Percentiles rank a stretch among this genome's conserved stretches.
phyloP scores from a whole-genome alignment of 2,888 invertebrate species.

The Diachrysia chrysitis region DNA sequence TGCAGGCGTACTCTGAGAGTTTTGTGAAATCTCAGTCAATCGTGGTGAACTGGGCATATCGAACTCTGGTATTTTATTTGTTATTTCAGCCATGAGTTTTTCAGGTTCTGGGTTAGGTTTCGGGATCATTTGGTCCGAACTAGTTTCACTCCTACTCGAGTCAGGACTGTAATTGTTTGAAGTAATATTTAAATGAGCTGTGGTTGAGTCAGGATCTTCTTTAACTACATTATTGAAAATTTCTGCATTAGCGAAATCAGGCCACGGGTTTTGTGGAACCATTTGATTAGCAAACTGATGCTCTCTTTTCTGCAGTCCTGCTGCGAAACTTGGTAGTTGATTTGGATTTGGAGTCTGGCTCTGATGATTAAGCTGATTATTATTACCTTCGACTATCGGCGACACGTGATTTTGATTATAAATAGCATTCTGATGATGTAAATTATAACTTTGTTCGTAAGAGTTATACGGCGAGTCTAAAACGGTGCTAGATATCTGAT shows the following conservation, averaged over 20 bases:
- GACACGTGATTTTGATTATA: conserved; percentile 89
- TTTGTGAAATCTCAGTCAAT: conserved; percentile 83
- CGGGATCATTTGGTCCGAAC: conserved; percentile 74
- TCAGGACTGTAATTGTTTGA: conserved; percentile 87
- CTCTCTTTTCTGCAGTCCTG: conserved; percentile 82
- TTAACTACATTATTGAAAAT: conserved; percentile 89
- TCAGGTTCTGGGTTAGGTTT: conserved; percentile 73
- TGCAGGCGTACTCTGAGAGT: conserved; percentile 79
- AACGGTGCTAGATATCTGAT: conserved; percentile 95
- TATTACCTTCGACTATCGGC: conserved; percentile 85
- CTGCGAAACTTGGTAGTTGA: conserved; percentile 83
- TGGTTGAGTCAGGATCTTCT: conserved; percentile 94
- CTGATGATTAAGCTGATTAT: conserved; percentile 76
- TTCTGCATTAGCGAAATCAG: conserved; percentile 82
- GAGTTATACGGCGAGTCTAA: conserved; percentile 91
- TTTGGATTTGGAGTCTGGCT: conserved; percentile 73
- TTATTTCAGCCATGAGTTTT: conserved; percentile 74
- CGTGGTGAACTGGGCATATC: conserved; percentile 85
- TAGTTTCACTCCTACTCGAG: conserved; percentile 86
- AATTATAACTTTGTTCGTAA: conserved; percentile 91
- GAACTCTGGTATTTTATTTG: conserved; percentile 81
- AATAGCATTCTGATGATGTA: conserved; percentile 91
- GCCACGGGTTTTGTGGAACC: conserved; percentile 80
- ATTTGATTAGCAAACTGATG: conserved; percentile 72
- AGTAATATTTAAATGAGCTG: conserved; percentile 86